Percentiles rank a stretch among this genome's conserved stretches.
These are phyloP conservation scores for Cottus gobio DNA, from an alignment of 2,113 vertebrate genomes.

Conservation along the genomic window DNA sequence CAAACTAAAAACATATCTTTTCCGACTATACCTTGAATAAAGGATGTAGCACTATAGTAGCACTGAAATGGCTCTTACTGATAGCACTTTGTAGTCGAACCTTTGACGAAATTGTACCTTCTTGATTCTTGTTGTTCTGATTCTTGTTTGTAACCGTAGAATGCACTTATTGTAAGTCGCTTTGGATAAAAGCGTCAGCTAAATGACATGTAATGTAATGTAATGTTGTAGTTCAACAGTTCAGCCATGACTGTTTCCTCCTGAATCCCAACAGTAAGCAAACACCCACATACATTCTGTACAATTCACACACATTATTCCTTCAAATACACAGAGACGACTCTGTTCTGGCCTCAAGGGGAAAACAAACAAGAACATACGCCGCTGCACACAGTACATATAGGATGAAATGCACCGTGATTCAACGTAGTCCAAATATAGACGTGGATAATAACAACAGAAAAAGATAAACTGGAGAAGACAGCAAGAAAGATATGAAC, in stretches of 20 bases:
- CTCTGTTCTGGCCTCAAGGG: constrained; percentile 36
- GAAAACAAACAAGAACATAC: constrained; percentile 11
- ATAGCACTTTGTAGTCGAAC: too few relatives aligned
- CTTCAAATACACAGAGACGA: constrained; percentile 26
- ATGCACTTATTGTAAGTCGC: too few relatives aligned
- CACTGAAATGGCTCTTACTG: too few relatives aligned
- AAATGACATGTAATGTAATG: too few relatives aligned
- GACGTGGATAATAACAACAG: constrained; percentile 13
- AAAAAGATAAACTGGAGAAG: neutral
- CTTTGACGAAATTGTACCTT: too few relatives aligned
- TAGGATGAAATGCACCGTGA: constrained; percentile 10
- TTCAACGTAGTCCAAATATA: constrained; percentile 41
- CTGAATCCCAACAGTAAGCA: neutral
- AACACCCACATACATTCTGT: constrained; percentile 27
- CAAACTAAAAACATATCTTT: too few relatives aligned
- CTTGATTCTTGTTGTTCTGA: too few relatives aligned
- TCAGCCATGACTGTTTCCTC: neutral
- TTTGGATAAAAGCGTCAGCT: too few relatives aligned
- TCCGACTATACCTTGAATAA: too few relatives aligned
- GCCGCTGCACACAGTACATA: neutral
- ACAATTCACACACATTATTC: constrained; percentile 29
- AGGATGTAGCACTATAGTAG: too few relatives aligned
- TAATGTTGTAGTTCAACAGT: constrained; percentile 23
- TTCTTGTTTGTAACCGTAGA: too few relatives aligned
- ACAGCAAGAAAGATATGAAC: neutral